Percentiles rank a stretch among this genome's conserved stretches.
Evolutionary conservation across 2,888 invertebrate species (phyloP).

Genomic region (Torymus texanus): DNA sequence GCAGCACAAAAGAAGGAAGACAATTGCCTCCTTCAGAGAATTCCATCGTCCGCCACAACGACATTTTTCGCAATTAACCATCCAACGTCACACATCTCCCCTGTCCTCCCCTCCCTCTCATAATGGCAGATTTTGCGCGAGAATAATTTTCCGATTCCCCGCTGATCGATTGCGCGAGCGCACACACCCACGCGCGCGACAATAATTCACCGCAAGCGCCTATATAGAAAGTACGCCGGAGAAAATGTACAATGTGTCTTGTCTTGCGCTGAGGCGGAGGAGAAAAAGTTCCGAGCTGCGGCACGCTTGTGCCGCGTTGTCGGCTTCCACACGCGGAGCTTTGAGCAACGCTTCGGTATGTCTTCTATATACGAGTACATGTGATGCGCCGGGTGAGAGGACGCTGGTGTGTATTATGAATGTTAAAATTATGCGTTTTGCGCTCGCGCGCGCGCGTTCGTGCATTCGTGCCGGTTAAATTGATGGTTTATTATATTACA

Average conservation of each 20-base stretch:
- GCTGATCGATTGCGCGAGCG: slow-evolving; percentile 20
- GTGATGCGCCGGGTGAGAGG: slow-evolving; percentile 19
- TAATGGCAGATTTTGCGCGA: slow-evolving; percentile 34
- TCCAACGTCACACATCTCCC: not conserved
- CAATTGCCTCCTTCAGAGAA: slow-evolving; percentile 35
- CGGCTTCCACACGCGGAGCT: slow-evolving; percentile 15
- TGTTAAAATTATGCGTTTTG: slow-evolving; percentile 23
- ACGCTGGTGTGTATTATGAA: not conserved
- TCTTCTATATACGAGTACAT: slow-evolving; percentile 12
- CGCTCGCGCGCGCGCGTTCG: not conserved
- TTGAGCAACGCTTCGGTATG: slow-evolving; percentile 13
- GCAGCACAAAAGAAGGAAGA: not conserved
- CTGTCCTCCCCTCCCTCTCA: not conserved
- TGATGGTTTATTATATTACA: slow-evolving; percentile 28
- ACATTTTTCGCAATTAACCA: slow-evolving; percentile 38
- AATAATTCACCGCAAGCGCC: no score
- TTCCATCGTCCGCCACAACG: not conserved
- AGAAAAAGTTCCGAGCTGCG: slow-evolving; percentile 28
- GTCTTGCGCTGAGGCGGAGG: not conserved
- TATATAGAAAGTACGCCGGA: no score
- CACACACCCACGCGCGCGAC: not conserved
- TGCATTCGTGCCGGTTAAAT: slow-evolving; percentile 12
- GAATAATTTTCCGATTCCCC: not conserved
- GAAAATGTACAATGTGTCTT: no score
- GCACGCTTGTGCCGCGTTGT: slow-evolving; percentile 4